Conservation (phyloP, 2,888 invertebrate genomes). For the Stegana nigrithorax region DNA sequence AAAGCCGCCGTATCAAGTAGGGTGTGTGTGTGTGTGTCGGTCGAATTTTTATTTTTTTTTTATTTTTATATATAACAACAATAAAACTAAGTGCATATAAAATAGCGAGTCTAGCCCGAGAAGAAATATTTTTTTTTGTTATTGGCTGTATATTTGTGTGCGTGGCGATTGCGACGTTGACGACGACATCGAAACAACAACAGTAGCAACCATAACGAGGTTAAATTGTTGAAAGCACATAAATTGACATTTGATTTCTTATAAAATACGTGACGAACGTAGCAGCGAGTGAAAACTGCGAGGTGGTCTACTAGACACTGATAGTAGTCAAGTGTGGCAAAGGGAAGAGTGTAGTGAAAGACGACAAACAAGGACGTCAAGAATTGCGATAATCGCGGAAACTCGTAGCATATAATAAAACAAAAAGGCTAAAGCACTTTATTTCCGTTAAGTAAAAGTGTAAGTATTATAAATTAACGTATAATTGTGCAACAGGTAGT, state of each 20-base stretch:
- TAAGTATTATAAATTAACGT: no score
- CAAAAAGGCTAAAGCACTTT: conserved; percentile 15
- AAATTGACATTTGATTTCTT: not conserved
- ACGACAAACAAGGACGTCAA: conserved; percentile 3
- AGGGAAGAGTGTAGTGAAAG: not conserved
- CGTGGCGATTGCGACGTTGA: not conserved
- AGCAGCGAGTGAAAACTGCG: not conserved
- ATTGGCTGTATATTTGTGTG: conserved; percentile 8
- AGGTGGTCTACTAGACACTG: no score
- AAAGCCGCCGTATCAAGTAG: conserved; percentile 37
- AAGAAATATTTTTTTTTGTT: not conserved
- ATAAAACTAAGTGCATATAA: not conserved
- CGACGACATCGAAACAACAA: not conserved
- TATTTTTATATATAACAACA: not conserved
- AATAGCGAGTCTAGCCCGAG: no score
- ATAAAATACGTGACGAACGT: not conserved
- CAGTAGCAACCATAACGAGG: conserved; percentile 33
- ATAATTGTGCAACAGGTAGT: no score
- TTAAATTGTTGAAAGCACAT: conserved; percentile 33
- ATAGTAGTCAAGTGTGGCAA: not conserved
- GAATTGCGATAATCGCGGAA: conserved; percentile 7
- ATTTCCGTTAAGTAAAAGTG: conserved; percentile 51
- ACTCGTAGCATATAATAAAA: not conserved
- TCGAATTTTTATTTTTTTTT: conserved; percentile 35
- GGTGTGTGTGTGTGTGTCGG: conserved; percentile 46